A percentile compares a stretch with the other conserved stretches of the same genome.
phyloP scores from a whole-genome alignment of 2,113 vertebrate genomes.

The Forbesichthys agassizii region DNA sequence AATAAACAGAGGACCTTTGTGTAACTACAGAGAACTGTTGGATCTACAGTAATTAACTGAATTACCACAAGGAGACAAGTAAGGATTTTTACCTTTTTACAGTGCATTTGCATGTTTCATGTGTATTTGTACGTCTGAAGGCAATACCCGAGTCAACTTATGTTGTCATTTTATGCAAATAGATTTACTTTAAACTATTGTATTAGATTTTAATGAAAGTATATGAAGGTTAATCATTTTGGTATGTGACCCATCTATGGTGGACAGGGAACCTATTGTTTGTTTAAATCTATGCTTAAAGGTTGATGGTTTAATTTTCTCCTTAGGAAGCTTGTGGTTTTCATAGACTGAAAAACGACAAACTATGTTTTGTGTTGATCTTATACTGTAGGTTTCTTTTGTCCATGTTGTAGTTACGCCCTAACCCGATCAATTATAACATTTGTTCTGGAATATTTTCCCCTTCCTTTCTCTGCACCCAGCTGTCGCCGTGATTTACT shows the following conservation, averaged over 20 bases:
- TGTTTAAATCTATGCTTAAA: too few species aligned
- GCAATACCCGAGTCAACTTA: neutral
- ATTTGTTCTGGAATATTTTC: neutral
- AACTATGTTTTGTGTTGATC: too few species aligned
- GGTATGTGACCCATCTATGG: too few species aligned
- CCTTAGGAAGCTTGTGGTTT: too few species aligned
- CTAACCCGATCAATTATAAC: slow-evolving; percentile 12
- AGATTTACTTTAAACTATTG: too few species aligned
- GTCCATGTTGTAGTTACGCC: neutral
- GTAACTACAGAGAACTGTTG: slow-evolving; percentile 12
- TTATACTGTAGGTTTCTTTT: neutral
- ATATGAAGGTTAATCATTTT: too few species aligned
- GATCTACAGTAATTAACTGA: slow-evolving; percentile 4
- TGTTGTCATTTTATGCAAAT: too few species aligned
- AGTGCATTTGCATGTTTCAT: slow-evolving; percentile 1
- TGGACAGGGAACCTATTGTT: too few species aligned
- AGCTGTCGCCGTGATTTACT: slow-evolving; percentile 36
- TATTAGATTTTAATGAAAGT: too few species aligned
- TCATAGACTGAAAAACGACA: too few species aligned
- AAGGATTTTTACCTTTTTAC: slow-evolving; percentile 40
- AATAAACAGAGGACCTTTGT: neutral
- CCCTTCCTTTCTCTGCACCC: neutral
- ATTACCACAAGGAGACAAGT: slow-evolving; percentile 44
- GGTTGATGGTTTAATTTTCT: too few species aligned
- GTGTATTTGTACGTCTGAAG: neutral